Base-by-base conservation (phyloP, 2,113 vertebrate species). In the Oryzias celebensis region DNA sequence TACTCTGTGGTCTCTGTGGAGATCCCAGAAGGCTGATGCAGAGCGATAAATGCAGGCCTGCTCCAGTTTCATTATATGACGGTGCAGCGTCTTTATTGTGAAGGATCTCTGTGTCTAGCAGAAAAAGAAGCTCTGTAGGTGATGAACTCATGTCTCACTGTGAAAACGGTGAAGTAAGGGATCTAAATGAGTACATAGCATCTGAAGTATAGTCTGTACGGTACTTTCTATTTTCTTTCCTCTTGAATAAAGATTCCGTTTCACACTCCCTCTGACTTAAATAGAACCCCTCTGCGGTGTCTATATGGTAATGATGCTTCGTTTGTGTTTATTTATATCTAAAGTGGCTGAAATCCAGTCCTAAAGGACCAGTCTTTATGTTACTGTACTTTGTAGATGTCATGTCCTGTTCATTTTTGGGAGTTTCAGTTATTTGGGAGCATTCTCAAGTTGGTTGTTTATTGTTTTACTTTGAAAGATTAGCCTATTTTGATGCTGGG, bases 41-140 rank as follows among this genome's bases (percentile, higher is more conserved):
- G 31, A 18, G 62, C 58, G 70, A 77, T 80, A 68, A 82, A 82
- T 65, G 73, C 65, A 62, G 64, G 7, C 26, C 65, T 64, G 78
- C 68, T 78, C 67, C 62, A 53, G 56, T 75, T 80, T 85, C 60
- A 68, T 52, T 73, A 48, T 22, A 65, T 70, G 58, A 22, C 46
- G 7, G 61, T 31, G 31, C 31, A 71, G 46, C 58, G 68, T 73
- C 54, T 62, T 77, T 72, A 73, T 78, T 63, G 15, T 59, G 71
- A 79, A 71, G 80, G 73, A 71, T 68, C 51, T 50, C 49, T 14
- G 26, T 17, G 49, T 67, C 14, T 45, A n/a, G 71, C 51, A 68
- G 48, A 28, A 47, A 52, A 49, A 36, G 56, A 60, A 14, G 50
- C 55, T 63, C 36, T 31, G 60, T 2, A 2, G 65, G 53, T 77